Base-by-base conservation (phyloP, 2,888 invertebrate genomes). In the Aphidius colemani region DNA sequence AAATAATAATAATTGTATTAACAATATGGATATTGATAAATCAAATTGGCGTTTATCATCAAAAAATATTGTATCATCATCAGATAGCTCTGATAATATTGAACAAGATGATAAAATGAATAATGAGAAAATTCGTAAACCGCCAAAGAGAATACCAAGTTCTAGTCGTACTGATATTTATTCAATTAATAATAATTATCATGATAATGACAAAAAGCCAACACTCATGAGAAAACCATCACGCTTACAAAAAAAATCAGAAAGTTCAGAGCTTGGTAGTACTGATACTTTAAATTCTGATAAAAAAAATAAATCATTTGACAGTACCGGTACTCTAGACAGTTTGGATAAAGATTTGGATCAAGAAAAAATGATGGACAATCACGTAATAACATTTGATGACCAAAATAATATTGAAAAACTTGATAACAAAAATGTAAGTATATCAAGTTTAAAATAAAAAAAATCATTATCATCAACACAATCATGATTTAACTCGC, bases 251-350 rank as follows among this genome's bases (percentile, higher is more conserved):
- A 82, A 81, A 59, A 80, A 80, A 1, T 82, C 81, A 4, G 82
- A 82, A 65, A 82, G 81, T 66, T 82, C 81, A 6, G 81, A 82
- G 13, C 70, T 81, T 0, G 81, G 80, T 5, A 81, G 82, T 60
- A 81, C 80, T 7, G 81, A 82, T 44, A 82, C 82, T 1, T 61
- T 81, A 5, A 78, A 81, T 59, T 81, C 80, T 0, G 80, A 82
- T 53, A 75, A 76, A 55, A 73, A 78, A 51, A 78, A 78, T 56
- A 81, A 81, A 53, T 80, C 77, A 6, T 80, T 77, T 7, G 81
- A 78, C 61, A 82, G 81, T 65, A 79, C 79, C 0, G 81, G 81
- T 61, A 81, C 82, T 6, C 69, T 82, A 43, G 82, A 82, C 59
- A 82, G 82, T 61, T 72, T 82, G 11, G 81, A 82, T 50, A 79